Conservation (phyloP, 2,888 invertebrate species). For the Cataglyphis albicans region DNA sequence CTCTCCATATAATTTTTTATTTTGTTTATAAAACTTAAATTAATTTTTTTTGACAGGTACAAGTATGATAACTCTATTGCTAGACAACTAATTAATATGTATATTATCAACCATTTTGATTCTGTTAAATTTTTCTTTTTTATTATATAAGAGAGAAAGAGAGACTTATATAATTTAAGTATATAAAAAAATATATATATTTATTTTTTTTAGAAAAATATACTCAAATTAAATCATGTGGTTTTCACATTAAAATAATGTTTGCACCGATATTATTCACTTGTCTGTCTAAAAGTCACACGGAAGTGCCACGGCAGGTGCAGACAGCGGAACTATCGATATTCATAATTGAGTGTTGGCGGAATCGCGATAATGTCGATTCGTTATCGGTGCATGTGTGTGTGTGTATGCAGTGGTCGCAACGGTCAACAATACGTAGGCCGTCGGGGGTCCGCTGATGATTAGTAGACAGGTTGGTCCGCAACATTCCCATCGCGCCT, state of each 20-base stretch:
- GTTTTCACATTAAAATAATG: not conserved
- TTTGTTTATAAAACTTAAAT: not conserved
- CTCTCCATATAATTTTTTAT: not conserved
- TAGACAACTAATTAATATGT: not conserved
- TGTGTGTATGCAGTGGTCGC: not conserved
- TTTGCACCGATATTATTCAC: not conserved
- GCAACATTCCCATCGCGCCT: constrained; percentile 81
- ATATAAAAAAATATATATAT: not conserved
- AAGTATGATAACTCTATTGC: not conserved
- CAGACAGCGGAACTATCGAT: constrained; percentile 59
- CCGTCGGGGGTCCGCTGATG: constrained; percentile 63
- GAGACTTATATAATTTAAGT: not conserved
- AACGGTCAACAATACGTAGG: constrained; percentile 60
- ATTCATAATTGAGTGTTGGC: constrained; percentile 55
- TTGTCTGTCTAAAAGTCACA: constrained; percentile 36
- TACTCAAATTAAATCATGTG: not conserved
- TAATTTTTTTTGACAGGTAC: not conserved
- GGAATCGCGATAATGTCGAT: constrained; percentile 66
- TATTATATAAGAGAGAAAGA: not conserved
- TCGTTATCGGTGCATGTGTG: constrained; percentile 56
- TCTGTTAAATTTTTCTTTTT: not conserved
- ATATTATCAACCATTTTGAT: not conserved
- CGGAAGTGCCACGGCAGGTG: constrained; percentile 50
- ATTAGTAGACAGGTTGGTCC: constrained; percentile 73
- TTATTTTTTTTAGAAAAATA: not conserved